These are phyloP conservation scores for Coremacera marginata DNA, from an alignment of 2,888 invertebrate genomes.

Conservation along the genomic window DNA sequence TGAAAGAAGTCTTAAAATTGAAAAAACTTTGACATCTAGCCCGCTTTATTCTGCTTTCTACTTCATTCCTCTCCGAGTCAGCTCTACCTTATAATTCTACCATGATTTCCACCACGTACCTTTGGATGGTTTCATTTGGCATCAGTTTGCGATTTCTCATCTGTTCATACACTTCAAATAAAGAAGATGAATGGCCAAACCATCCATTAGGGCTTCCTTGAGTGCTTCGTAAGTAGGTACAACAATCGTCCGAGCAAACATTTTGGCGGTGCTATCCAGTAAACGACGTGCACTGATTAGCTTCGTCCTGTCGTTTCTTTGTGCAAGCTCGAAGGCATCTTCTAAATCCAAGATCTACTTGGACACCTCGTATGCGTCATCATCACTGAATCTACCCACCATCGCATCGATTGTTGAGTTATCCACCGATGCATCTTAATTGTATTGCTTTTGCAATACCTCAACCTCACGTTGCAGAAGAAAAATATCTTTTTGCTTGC, in stretches of 20 bases:
- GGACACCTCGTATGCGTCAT: slow-evolving; percentile 17
- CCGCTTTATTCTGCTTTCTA: too few species aligned
- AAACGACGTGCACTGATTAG: slow-evolving; percentile 23
- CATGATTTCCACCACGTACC: slow-evolving; percentile 32
- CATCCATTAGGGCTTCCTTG: slow-evolving; percentile 10
- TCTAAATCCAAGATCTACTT: slow-evolving; percentile 28
- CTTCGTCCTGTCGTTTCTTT: slow-evolving; percentile 2
- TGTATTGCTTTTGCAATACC: neutral
- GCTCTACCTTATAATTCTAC: too few species aligned
- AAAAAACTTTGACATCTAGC: too few species aligned
- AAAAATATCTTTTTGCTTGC: slow-evolving; percentile 13
- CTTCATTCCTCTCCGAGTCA: too few species aligned
- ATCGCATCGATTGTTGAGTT: neutral
- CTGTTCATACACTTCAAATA: slow-evolving; percentile 20
- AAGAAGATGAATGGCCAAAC: neutral
- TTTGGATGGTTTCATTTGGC: slow-evolving; percentile 24
- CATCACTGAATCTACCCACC: slow-evolving; percentile 6
- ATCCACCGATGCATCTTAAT: neutral
- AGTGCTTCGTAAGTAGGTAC: slow-evolving; percentile 13
- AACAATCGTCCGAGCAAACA: slow-evolving; percentile 4
- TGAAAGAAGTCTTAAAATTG: too few species aligned
- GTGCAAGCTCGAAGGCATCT: slow-evolving; percentile 7
- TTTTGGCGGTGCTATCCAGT: slow-evolving; percentile 23
- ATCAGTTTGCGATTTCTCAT: neutral
- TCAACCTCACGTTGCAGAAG: slow-evolving; percentile 15